phyloP scores from a whole-genome alignment of 1,140 invertebrate species.

The Scaptomyza pallida region DNA sequence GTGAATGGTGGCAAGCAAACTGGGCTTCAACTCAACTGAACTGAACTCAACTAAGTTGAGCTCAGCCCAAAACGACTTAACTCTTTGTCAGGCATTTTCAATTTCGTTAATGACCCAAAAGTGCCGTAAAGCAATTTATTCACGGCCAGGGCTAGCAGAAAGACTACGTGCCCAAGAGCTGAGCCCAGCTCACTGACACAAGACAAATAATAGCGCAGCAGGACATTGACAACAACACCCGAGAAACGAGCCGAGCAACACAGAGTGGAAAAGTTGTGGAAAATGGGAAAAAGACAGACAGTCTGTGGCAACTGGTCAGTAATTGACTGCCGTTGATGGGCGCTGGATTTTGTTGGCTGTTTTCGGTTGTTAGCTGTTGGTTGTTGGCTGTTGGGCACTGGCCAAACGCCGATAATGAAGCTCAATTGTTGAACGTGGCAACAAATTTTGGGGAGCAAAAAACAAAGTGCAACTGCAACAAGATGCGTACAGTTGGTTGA shows the following conservation, averaged over 20 bases:
- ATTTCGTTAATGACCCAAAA: slow-evolving; percentile 83
- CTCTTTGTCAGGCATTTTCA: slow-evolving; percentile 74
- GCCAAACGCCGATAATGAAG: slow-evolving; percentile 74
- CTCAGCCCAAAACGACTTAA: slow-evolving; percentile 8
- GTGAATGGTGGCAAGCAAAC: slow-evolving; percentile 8
- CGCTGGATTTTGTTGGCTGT: background rate
- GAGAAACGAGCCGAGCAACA: slow-evolving; percentile 25
- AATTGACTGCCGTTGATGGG: slow-evolving; percentile 37
- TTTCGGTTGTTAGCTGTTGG: slow-evolving; percentile 38
- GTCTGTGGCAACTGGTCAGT: slow-evolving; percentile 42
- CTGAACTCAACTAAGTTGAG: slow-evolving; percentile 5
- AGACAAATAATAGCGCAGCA: slow-evolving; percentile 84
- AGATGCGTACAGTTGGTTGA: slow-evolving; percentile 6
- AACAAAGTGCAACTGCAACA: slow-evolving; percentile 42
- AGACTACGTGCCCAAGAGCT: slow-evolving; percentile 20
- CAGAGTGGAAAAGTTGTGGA: slow-evolving; percentile 2
- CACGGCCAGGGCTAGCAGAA: slow-evolving; percentile 18
- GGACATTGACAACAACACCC: slow-evolving; percentile 83
- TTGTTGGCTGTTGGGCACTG: slow-evolving; percentile 27
- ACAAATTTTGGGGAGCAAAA: slow-evolving; percentile 49
- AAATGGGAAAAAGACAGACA: slow-evolving; percentile 20
- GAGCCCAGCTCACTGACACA: slow-evolving; percentile 56
- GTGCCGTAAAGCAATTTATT: slow-evolving; percentile 82
- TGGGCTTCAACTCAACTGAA: slow-evolving; percentile 1
- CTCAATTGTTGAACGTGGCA: slow-evolving; percentile 64